Base-by-base conservation (phyloP, 2,888 invertebrate genomes). In the Polymixis flavicincta region DNA sequence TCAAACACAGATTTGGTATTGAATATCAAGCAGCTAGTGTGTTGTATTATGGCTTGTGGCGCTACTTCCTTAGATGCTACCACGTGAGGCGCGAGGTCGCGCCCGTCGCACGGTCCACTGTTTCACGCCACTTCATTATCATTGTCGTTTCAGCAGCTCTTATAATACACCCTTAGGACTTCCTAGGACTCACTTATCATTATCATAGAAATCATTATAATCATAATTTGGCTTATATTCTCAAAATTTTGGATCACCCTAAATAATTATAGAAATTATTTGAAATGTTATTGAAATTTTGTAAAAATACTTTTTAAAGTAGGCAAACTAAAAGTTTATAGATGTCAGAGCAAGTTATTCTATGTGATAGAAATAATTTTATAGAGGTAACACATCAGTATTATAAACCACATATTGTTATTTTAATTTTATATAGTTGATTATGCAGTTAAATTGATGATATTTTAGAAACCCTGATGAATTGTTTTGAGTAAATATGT, bases 331-430 rank as follows among this genome's bases (percentile, higher is more conserved):
- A 66, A 70, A 71, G 69, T 76, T 65, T 61, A 76, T 73, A 65
- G 60, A 74, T 80, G 72, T 77, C 65, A 80, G 74, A 74, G 78
- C 82, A 85, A 81, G 73, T 76, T 81, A 85, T 83, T 78, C 74
- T 79, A 84, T 87, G 87, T 90, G 87, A 88, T 88, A 88, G 78
- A 76, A 85, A 75, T 83, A 78, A 88, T 85, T 85, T 85, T 85
- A 72, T 86, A 84, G 50, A 79, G 74, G 77, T n/a, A n/a, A n/a
- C n/a, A n/a, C n/a, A n/a, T n/a, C n/a, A n/a, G n/a, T 94, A 94
- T 93, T 94, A 93, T 90, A 90, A 76, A 91, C 91, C 91, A 92
- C 92, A 92, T 92, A 92, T 89, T 88, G 74, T 87, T 83, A 67
- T 84, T 74, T 82, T 83, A 76, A 85, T 80, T 72, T 88, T 80